Evolutionary conservation across 2,797 vertebrate genomes (phyloP).

Genomic region (Bovichtus variegatus): DNA sequence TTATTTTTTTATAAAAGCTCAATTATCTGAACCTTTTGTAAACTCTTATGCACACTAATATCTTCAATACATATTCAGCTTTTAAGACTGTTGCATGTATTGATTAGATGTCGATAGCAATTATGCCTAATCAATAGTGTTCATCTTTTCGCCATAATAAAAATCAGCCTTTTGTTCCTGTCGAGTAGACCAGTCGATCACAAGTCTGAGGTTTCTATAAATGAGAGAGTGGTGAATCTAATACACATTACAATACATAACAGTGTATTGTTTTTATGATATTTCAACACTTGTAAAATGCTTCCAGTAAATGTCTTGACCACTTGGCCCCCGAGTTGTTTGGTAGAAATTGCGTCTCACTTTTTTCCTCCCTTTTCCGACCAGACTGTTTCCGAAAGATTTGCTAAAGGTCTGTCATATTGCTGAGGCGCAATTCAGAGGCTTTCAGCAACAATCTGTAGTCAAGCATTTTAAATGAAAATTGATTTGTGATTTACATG

Average conservation of each 20-base stretch:
- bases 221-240: slow-evolving; percentile 24
- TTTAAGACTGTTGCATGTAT: slow-evolving; percentile 28
- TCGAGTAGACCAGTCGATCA: slow-evolving; percentile 39
- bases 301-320: slow-evolving; percentile 73
- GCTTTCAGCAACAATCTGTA: slow-evolving; percentile 96
- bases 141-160: slow-evolving; percentile 47
- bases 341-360: slow-evolving; percentile 75
- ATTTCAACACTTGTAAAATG: slow-evolving; percentile 65
- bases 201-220: slow-evolving; percentile 27
- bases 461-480: slow-evolving; percentile 99
- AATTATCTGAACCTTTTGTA: slow-evolving; percentile 13
- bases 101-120: slow-evolving; percentile 32
- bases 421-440: slow-evolving; percentile 88
- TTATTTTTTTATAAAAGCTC: slow-evolving; percentile 27
- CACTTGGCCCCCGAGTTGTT: slow-evolving; percentile 75
- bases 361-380: slow-evolving; percentile 49
- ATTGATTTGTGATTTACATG: slow-evolving; percentile 99
- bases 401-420: slow-evolving; percentile 90
- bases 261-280: slow-evolving; percentile 66
- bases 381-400: slow-evolving; percentile 82
- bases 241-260: slow-evolving; percentile 51
- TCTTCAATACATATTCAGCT: slow-evolving; percentile 17
- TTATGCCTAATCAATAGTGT: slow-evolving; percentile 42
- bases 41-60: not conserved
- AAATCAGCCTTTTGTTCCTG: slow-evolving; percentile 38